A percentile compares a stretch with the other conserved stretches of the same genome.
Conservation (phyloP, 2,888 invertebrate species). For the Caenorhabditis sulstoni region DNA sequence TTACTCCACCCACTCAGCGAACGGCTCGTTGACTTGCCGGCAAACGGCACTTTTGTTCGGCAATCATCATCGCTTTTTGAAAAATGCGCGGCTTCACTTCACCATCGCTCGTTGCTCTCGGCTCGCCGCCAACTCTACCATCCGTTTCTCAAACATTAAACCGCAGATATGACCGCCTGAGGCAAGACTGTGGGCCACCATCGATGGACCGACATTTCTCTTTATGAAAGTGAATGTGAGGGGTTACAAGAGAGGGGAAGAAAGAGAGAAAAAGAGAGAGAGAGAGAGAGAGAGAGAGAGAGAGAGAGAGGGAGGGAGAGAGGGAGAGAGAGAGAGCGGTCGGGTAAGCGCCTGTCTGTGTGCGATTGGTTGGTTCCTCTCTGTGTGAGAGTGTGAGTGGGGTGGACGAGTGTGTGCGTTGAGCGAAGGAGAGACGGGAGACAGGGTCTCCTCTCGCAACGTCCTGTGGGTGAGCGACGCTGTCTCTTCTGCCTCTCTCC, state of each 20-base stretch:
- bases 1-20: background rate
- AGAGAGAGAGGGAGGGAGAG: background rate
- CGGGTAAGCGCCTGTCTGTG: conserved; percentile 7
- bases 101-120: background rate
- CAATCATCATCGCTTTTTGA: conserved; percentile 18
- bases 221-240: conserved; percentile 26
- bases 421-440: no score
- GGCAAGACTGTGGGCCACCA: background rate
- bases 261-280: background rate
- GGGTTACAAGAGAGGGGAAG: background rate
- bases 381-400: conserved; percentile 21
- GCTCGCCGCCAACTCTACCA: conserved; percentile 14
- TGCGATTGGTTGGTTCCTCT: background rate
- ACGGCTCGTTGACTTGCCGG: background rate
- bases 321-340: background rate
- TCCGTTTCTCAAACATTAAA: conserved; percentile 40
- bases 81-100: no score
- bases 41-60: conserved; percentile 10
- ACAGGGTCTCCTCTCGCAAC: background rate
- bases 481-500: conserved; percentile 3
- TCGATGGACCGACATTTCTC: conserved; percentile 14
- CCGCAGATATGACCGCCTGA: conserved; percentile 20
- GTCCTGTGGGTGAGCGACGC: conserved; percentile 35
- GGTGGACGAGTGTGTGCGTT: conserved; percentile 17
- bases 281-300: background rate